Evolutionary conservation across 2,797 vertebrate species (phyloP).

Genomic region (Protonibea diacanthus): DNA sequence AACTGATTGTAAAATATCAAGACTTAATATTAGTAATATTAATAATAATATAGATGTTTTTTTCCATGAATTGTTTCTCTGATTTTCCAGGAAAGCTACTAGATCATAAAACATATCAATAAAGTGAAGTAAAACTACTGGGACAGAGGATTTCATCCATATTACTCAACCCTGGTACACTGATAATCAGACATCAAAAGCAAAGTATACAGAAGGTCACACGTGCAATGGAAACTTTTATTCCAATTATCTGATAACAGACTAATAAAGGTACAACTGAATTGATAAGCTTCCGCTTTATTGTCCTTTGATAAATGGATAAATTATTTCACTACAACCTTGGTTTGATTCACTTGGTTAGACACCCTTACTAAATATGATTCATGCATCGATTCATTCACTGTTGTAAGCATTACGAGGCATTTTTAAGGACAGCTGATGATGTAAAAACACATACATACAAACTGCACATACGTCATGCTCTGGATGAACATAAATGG

Average conservation of each 20-base stretch:
- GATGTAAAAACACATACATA: background rate
- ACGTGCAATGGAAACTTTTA: too few species aligned
- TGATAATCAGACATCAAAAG: too few species aligned
- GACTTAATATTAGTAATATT: too few species aligned
- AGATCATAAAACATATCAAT: background rate
- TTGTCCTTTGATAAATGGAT: conserved; percentile 14
- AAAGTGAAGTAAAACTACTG: background rate
- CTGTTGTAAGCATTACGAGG: background rate
- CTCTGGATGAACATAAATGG: background rate
- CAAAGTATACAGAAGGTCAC: background rate
- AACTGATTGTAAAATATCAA: background rate
- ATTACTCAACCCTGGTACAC: background rate
- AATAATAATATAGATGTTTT: too few species aligned
- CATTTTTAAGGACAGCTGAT: too few species aligned
- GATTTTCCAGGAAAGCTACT: background rate
- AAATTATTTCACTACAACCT: background rate
- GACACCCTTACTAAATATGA: background rate
- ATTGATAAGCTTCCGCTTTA: conserved; percentile 2
- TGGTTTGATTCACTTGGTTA: background rate
- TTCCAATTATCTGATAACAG: background rate
- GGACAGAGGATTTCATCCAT: background rate
- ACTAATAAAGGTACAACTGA: background rate
- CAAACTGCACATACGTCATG: background rate
- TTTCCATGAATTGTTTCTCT: background rate
- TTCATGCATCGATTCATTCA: background rate